These are phyloP conservation scores for Acrocyrtus sp. DNA, from an alignment of 2,888 invertebrate species.

Conservation along the genomic window DNA sequence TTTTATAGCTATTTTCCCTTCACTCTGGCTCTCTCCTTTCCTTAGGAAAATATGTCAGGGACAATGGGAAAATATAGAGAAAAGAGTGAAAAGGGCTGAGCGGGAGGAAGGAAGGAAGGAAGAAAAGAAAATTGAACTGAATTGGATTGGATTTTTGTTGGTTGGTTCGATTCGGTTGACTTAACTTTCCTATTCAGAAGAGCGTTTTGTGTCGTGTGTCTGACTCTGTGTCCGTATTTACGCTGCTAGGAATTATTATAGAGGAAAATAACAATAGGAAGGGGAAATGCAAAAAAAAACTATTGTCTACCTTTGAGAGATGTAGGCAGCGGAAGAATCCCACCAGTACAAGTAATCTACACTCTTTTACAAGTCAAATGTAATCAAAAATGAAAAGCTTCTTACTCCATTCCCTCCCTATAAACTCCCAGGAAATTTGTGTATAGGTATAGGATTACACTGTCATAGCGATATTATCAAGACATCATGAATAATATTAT, in stretches of 20 bases:
- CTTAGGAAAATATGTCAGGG: constrained; percentile 20
- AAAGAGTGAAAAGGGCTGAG: constrained; percentile 4
- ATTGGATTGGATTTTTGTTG: constrained; percentile 2
- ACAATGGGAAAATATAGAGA: constrained; percentile 1
- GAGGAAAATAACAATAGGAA: too few species aligned
- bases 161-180: background rate
- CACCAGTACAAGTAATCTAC: too few species aligned
- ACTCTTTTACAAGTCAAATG: too few species aligned
- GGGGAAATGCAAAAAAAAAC: background rate
- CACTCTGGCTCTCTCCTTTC: background rate
- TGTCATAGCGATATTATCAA: too few species aligned
- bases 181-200: background rate
- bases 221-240: background rate
- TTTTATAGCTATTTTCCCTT: too few species aligned
- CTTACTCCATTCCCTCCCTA: too few species aligned
- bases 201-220: background rate
- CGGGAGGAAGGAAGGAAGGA: constrained; percentile 2
- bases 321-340: background rate
- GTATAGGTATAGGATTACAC: too few species aligned
- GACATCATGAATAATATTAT: too few species aligned
- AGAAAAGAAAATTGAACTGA: background rate
- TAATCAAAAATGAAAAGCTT: too few species aligned
- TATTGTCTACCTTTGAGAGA: background rate
- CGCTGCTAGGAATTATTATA: too few species aligned
- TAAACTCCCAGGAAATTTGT: too few species aligned